These are phyloP conservation scores for Dolichotis patagonum DNA, from an alignment of 2,113 vertebrate genomes.

Conservation along the genomic window DNA sequence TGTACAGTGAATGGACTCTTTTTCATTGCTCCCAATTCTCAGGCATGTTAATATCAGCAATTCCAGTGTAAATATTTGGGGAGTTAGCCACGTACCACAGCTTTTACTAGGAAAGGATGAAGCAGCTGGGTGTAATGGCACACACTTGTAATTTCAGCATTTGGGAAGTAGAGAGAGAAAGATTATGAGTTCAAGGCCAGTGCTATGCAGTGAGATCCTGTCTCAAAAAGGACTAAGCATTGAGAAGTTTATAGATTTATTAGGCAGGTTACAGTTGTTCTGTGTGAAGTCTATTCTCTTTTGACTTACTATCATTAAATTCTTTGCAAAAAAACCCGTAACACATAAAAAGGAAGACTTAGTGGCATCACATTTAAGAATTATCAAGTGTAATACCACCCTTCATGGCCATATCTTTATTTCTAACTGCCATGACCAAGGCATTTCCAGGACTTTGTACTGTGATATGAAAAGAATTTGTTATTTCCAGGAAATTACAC, in stretches of 20 bases:
- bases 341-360: background rate
- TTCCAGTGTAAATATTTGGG: background rate
- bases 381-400: background rate
- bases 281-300: background rate
- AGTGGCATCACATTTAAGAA: background rate
- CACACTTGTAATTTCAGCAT: background rate
- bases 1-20: background rate
- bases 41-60: background rate
- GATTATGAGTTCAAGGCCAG: background rate
- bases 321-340: background rate
- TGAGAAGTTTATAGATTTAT: background rate
- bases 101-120: background rate
- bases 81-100: background rate
- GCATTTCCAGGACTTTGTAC: background rate
- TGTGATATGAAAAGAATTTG: background rate
- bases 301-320: conserved; percentile 41
- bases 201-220: background rate
- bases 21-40: background rate
- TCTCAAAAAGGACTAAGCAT: background rate
- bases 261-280: background rate
- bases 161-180: background rate
- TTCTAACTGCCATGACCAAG: background rate
- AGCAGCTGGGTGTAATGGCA: background rate
- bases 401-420: background rate
- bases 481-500: background rate